phyloP scores from a whole-genome alignment of 2,888 invertebrate species.

The Dione juno region DNA sequence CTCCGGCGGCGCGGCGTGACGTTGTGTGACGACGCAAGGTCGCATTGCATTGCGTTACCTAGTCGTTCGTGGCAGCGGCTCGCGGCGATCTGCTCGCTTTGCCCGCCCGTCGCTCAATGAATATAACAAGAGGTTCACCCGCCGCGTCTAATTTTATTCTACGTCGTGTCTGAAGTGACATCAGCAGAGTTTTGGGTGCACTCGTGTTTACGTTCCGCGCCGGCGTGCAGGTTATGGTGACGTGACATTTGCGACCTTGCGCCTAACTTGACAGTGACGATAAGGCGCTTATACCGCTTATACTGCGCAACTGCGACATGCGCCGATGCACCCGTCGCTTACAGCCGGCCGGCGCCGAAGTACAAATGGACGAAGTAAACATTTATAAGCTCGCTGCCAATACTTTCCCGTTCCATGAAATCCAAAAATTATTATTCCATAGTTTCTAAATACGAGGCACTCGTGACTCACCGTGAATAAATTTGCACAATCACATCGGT shows the following conservation, averaged over 20 bases:
- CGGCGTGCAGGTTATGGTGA: slow-evolving; percentile 62
- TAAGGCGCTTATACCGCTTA: slow-evolving; percentile 43
- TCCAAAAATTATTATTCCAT: slow-evolving; percentile 48
- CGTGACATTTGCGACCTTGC: slow-evolving; percentile 55
- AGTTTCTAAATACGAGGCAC: slow-evolving; percentile 52
- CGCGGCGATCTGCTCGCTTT: slow-evolving; percentile 79
- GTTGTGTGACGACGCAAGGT: slow-evolving; percentile 78
- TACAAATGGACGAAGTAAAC: slow-evolving; percentile 55
- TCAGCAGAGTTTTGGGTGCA: slow-evolving; percentile 78
- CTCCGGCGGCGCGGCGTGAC: slow-evolving; percentile 74
- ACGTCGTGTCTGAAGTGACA: slow-evolving; percentile 80
- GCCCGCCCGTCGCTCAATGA: slow-evolving; percentile 82
- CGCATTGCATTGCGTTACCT: slow-evolving; percentile 63
- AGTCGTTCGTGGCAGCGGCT: slow-evolving; percentile 75
- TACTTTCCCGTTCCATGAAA: slow-evolving; percentile 39
- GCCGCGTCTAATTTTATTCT: slow-evolving; percentile 78
- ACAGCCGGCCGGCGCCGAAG: slow-evolving; percentile 52
- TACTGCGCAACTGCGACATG: slow-evolving; percentile 54
- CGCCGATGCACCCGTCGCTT: slow-evolving; percentile 50
- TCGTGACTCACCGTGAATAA: slow-evolving; percentile 58
- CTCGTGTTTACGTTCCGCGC: slow-evolving; percentile 77
- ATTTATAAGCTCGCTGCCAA: slow-evolving; percentile 54
- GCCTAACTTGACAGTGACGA: slow-evolving; percentile 43
- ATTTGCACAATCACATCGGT: slow-evolving; percentile 57
- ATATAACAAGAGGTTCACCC: slow-evolving; percentile 71